A percentile compares a stretch with the other conserved stretches of the same genome.
Conservation (phyloP, 2,113 vertebrate species). For the Ploceus nigricollis region DNA sequence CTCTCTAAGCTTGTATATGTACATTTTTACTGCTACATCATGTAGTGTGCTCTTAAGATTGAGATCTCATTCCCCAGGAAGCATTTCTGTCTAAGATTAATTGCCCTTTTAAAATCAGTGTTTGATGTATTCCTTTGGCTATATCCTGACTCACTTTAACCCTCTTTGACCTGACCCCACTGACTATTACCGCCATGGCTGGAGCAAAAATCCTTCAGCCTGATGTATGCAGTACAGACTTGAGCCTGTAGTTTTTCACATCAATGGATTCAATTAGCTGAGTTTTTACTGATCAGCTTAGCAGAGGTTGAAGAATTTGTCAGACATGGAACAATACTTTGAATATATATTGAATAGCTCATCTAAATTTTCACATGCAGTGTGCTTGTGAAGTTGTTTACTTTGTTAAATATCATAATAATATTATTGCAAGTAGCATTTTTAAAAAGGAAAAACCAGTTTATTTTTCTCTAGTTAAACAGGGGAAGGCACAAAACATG, state of each 20-base stretch:
- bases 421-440: background rate
- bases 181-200: conserved; percentile 68
- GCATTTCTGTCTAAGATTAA: conserved; percentile 82
- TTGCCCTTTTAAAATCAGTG: conserved; percentile 82
- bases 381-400: background rate
- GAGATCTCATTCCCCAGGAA: conserved; percentile 80
- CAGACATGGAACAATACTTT: conserved; percentile 17
- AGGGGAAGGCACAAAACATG: background rate
- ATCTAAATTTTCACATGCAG: background rate
- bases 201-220: conserved; percentile 70
- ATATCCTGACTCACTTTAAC: conserved; percentile 79
- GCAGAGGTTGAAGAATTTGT: conserved; percentile 66
- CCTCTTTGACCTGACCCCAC: conserved; percentile 81
- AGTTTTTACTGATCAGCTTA: conserved; percentile 69
- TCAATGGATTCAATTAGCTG: conserved; percentile 74
- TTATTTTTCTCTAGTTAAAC: conserved; percentile 6
- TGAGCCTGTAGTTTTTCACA: conserved; percentile 73
- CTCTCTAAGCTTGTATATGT: conserved; percentile 74
- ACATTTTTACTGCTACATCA: conserved; percentile 80
- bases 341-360: background rate
- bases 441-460: background rate
- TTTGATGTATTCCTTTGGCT: conserved; percentile 81
- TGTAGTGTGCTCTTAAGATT: conserved; percentile 81
- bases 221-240: conserved; percentile 74
- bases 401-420: background rate